Evolutionary conservation across 2,888 invertebrate species (phyloP), one percentile per base, ranked within the genome.

Genomic region (Cinara cedri): DNA sequence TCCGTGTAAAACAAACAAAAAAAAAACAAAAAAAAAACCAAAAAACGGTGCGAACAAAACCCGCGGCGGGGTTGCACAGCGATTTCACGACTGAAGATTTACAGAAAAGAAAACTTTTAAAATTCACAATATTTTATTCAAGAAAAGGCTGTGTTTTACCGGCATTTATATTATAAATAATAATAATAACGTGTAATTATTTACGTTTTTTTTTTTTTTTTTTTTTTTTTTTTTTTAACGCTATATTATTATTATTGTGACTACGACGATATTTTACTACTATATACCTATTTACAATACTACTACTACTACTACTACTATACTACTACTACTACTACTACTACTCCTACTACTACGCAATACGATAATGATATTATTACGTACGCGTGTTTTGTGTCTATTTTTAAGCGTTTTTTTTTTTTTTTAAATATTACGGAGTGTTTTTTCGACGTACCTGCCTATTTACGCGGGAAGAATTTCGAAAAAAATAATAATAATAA

Each of bases 131-230:
- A 19, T n/a, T n/a, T n/a, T n/a, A n/a, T 54, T 19, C 6, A n/a
- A 51, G 34, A 42, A 78, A 60, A 51, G 70, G 70, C 70, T 78
- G 62, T 57, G 75, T 68, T 57, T 70, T 51, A 34, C 70, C 24
- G 55, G 78, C 51, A 78, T 78, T 78, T 78, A 68, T 46, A 21
- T 65, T 75, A 63, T 34, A n/a, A n/a, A n/a, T n/a, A n/a, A n/a
- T n/a, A n/a, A n/a, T n/a, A n/a, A n/a, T n/a, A n/a, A 24, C 3
- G 60, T 70, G 24, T 70, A 57, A 72, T 44, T 46, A 49, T 65
- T 54, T 26, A n/a, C 16, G 11, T 62, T 60, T 60, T 24, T 21
- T 44, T 42, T 19, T 63, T 19, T 19, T 51, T 51, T 46, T 44
- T 44, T 21, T 42, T 21, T 65, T 42, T 62, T 44, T 19, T 44